A percentile compares a stretch with the other conserved stretches of the same genome.
These are phyloP conservation scores for Saccopteryx bilineata DNA, from an alignment of 2,113 vertebrate species.

Conservation along the genomic window DNA sequence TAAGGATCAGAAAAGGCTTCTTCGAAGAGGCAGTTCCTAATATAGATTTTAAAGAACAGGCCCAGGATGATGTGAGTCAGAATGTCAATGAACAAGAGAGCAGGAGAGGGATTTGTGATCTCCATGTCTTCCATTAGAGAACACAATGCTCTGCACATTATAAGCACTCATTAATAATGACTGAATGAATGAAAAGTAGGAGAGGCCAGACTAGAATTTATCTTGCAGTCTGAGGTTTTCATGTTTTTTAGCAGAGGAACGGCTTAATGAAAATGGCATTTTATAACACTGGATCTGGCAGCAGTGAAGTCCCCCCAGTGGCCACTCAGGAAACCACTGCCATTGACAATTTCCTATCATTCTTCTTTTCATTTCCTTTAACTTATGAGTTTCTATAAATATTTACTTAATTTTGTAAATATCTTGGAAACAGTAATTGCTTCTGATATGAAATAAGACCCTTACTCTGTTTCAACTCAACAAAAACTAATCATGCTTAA, in stretches of 20 bases:
- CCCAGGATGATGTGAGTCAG: not conserved
- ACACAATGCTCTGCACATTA: not conserved
- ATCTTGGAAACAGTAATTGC: slow-evolving; percentile 7
- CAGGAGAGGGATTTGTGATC: not conserved
- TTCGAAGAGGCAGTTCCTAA: not conserved
- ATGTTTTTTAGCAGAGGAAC: slow-evolving; percentile 31
- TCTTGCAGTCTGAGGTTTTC: not conserved
- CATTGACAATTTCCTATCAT: slow-evolving; percentile 2
- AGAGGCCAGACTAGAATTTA: slow-evolving; percentile 4
- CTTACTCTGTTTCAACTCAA: slow-evolving; percentile 18
- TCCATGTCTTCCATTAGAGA: not conserved
- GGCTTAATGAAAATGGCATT: slow-evolving; percentile 8
- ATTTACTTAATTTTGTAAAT: slow-evolving; percentile 13
- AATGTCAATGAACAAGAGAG: not conserved
- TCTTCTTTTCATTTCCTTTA: slow-evolving; percentile 38
- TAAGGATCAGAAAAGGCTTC: not conserved
- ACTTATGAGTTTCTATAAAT: slow-evolving; percentile 36
- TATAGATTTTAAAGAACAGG: not conserved
- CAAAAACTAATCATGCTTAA: not conserved
- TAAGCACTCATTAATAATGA: not conserved
- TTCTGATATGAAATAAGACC: slow-evolving; percentile 19
- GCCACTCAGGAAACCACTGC: not conserved
- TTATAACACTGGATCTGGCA: not conserved
- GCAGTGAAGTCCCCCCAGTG: slow-evolving; percentile 3
- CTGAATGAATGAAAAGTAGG: not conserved